Base-by-base conservation (phyloP, 2,888 invertebrate species). In the Andrena hattorfiana region DNA sequence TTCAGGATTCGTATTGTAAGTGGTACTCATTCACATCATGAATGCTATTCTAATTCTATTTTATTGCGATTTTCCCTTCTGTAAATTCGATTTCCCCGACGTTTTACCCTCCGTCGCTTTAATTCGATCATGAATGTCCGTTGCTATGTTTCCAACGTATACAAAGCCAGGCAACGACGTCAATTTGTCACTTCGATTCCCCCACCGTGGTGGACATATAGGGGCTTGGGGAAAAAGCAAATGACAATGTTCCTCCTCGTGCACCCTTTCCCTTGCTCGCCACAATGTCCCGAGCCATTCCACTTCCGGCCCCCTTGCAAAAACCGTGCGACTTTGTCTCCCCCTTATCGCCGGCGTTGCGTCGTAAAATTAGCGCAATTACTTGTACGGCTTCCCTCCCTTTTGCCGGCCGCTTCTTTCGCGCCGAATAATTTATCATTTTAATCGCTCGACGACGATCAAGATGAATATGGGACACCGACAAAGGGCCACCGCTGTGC, bases 301-400 rank as follows among this genome's bases (percentile, higher is more conserved):
- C 63, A 48, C 23, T 59, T 51, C 62, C 35, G 20, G 23, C n/a
- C 23, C 23, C 10, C 13, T n/a, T 23, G 62, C 59, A 82, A 64
- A 82, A 79, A 56, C 82, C 10, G n/a, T 42, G 54, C 59, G 77
- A 77, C 73, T 74, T 70, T 77, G 69, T 77, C 83, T 60, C 28
- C 49, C 62, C 59, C 66, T 76, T 81, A 84, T 87, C 84, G 59
- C 60, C 59, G 48, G 32, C 71, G 68, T 77, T 75, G 67, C 79
- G 67, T 82, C 71, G 82, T 66, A 63, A 81, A 87, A 87, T 85
- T 86, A 87, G 81, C 72, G 75, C 85, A 86, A 83, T 88, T 81
- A 85, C 77, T 85, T 73, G 77, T 78, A 75, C 73, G 64, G 32
- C 42, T 68, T 70, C 77, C 66, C 73, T 73, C 48, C 51, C 20